Conservation (phyloP, 2,113 vertebrate species). For the Daphoenositta chrysoptera region DNA sequence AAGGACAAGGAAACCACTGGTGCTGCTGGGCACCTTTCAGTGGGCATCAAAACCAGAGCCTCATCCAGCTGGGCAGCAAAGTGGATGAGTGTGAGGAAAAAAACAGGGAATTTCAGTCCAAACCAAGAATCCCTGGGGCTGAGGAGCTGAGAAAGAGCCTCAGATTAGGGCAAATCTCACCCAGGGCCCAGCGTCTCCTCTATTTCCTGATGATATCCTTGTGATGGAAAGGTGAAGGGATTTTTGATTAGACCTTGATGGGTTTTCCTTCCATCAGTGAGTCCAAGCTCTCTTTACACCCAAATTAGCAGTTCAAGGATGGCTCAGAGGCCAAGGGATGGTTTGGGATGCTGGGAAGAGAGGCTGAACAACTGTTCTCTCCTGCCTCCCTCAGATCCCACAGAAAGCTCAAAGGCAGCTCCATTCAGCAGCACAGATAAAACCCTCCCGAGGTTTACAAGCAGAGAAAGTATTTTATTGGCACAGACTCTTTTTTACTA, state of each 20-base stretch:
- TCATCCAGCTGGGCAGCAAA: neutral
- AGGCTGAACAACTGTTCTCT: neutral
- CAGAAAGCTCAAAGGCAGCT: neutral
- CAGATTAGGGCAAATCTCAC: neutral
- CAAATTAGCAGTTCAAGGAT: neutral
- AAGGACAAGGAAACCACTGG: neutral
- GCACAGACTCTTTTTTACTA: constrained; percentile 11
- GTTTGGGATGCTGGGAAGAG: neutral
- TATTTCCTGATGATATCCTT: neutral
- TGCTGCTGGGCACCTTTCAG: neutral
- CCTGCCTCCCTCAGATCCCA: neutral
- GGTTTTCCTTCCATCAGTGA: neutral
- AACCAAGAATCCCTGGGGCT: neutral
- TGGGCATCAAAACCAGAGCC: neutral
- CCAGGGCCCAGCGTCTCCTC: neutral
- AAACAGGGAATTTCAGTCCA: neutral
- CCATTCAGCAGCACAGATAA: neutral
- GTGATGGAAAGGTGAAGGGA: neutral
- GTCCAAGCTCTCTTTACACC: neutral
- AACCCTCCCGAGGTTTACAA: neutral
- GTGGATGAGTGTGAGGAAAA: neutral
- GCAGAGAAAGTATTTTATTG: constrained; percentile 29
- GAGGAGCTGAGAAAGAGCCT: neutral
- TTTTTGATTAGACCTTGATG: neutral
- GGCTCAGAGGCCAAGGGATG: neutral